Evolutionary conservation across 2,113 vertebrate species (phyloP).

Genomic region (Serilophus lunatus): DNA sequence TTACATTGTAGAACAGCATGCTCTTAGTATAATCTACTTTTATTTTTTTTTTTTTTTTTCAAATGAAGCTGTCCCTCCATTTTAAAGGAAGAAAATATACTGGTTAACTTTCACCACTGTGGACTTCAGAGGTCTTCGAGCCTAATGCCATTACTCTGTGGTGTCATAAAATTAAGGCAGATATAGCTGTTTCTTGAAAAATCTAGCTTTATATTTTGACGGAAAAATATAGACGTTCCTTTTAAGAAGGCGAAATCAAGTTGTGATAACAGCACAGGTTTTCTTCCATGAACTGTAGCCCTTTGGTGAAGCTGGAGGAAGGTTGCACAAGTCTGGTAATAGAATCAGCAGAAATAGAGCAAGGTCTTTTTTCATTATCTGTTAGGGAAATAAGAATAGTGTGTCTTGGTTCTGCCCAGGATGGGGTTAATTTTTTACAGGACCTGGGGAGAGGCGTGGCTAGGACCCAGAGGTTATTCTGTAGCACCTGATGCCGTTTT

Average conservation of each 20-base stretch:
- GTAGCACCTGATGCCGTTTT: neutral
- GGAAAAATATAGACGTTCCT: neutral
- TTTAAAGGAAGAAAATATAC: too few species aligned
- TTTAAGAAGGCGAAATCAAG: neutral
- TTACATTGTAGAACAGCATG: neutral
- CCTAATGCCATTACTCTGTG: neutral
- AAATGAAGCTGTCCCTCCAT: too few species aligned
- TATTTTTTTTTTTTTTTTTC: too few species aligned
- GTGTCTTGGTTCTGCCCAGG: neutral
- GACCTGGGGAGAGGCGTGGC: fast-evolving
- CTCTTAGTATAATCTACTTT: neutral
- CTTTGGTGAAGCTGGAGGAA: neutral
- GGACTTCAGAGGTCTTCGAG: neutral
- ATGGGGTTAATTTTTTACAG: neutral
- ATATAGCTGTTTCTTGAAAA: neutral
- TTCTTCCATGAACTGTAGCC: neutral
- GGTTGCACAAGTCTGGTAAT: neutral
- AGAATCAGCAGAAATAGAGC: neutral
- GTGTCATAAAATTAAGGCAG: neutral
- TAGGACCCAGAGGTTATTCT: neutral
- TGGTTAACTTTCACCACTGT: neutral
- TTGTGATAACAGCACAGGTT: neutral
- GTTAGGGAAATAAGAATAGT: neutral
- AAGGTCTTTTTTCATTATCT: neutral
- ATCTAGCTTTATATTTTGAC: neutral